A percentile compares a stretch with the other conserved stretches of the same genome.
phyloP scores from a whole-genome alignment of 2,888 invertebrate species.

The Stegana nigrithorax region DNA sequence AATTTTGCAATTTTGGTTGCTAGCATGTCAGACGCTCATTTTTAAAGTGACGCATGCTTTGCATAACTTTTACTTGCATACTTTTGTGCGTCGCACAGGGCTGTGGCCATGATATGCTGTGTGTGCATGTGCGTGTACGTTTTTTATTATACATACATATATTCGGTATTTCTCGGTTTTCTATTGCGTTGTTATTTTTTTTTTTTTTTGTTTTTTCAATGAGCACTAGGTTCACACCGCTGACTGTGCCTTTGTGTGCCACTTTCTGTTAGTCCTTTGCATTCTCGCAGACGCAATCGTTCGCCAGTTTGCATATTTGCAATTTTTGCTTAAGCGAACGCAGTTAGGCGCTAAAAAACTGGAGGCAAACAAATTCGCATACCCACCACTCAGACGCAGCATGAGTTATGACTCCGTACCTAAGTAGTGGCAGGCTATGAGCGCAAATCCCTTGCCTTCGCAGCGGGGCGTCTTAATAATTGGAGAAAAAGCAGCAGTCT shows the following conservation, averaged over 20 bases:
- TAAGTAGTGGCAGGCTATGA: not conserved
- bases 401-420: not conserved
- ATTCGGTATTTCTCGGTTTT: not conserved
- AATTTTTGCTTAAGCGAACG: no score
- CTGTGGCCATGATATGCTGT: no score
- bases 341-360: no score
- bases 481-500: not conserved
- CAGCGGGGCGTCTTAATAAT: slow-evolving; percentile 6
- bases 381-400: not conserved
- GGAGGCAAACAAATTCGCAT: no score
- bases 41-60: slow-evolving; percentile 5
- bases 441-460: not conserved
- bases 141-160: slow-evolving; percentile 2
- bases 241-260: no score
- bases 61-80: no score
- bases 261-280: no score
- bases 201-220: not conserved
- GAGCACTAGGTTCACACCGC: no score
- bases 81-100: no score
- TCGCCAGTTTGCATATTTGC: no score
- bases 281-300: no score
- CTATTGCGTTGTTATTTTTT: not conserved
- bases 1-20: slow-evolving; percentile 16
- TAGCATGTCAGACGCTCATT: not conserved
- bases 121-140: no score